phyloP scores from a whole-genome alignment of 2,888 invertebrate genomes.

The Andrena hattorfiana region DNA sequence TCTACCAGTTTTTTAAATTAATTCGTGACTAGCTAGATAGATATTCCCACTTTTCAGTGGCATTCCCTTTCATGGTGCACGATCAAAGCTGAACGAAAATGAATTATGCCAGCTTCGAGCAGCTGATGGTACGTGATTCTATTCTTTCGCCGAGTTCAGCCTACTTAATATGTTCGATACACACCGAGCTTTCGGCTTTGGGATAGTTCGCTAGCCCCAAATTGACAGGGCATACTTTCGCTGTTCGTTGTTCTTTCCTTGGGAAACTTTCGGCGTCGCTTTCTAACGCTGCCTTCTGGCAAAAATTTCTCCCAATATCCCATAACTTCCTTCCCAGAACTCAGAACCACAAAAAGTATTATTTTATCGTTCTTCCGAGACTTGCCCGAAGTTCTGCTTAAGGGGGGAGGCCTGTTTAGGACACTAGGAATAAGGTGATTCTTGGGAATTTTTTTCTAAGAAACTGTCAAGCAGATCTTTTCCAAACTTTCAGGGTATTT shows the following conservation, averaged over 20 bases:
- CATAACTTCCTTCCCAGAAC: neutral
- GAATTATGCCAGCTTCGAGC: neutral
- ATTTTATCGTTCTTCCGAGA: neutral
- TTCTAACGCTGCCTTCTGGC: conserved; percentile 13
- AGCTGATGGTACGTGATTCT: conserved; percentile 9
- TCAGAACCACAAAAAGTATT: neutral
- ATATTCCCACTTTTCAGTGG: neutral
- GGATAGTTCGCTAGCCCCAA: neutral
- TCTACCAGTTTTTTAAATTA: neutral
- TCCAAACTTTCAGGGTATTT: too few relatives aligned
- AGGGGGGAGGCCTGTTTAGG: too few relatives aligned
- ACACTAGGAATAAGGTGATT: too few relatives aligned
- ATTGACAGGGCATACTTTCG: conserved; percentile 33
- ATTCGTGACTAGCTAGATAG: neutral
- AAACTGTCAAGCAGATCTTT: too few relatives aligned
- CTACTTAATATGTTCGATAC: conserved; percentile 42
- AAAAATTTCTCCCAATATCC: neutral
- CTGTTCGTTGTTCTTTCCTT: neutral
- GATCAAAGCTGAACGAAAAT: neutral
- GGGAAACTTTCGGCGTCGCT: conserved; percentile 8
- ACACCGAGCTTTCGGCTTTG: conserved; percentile 17
- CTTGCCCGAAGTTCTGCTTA: neutral
- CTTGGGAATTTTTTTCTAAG: too few relatives aligned
- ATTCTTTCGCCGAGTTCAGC: neutral
- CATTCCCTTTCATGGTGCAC: neutral